Percentiles rank a stretch among this genome's conserved stretches.
Conservation (phyloP, 2,888 invertebrate genomes). For the Spicauda simplicius region DNA sequence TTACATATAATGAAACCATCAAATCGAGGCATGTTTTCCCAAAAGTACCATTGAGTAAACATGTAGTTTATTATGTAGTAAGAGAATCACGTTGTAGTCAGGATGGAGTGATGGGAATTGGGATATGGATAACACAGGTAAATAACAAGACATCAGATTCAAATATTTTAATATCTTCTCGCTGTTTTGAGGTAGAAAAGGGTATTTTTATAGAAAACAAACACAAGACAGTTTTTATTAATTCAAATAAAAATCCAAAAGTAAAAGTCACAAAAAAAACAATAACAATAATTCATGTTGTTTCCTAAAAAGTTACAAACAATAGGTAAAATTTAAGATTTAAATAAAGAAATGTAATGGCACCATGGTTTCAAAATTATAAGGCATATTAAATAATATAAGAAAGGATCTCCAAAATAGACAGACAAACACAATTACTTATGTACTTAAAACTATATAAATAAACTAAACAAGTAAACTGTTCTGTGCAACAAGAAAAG, state of each 20-base stretch:
- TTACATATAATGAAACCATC: background rate
- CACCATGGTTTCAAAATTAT: conserved; percentile 63
- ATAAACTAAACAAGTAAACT: background rate
- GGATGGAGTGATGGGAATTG: conserved; percentile 47
- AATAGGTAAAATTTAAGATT: conserved; percentile 35
- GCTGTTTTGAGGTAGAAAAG: background rate
- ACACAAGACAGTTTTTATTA: conserved; percentile 24
- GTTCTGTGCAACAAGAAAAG: background rate
- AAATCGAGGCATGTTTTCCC: background rate
- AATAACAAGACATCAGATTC: conserved; percentile 59
- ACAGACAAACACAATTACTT: conserved; percentile 42
- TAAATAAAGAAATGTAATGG: conserved; percentile 59
- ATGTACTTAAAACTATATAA: conserved; percentile 11
- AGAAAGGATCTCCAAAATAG: conserved; percentile 58
- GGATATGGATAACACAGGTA: conserved; percentile 47
- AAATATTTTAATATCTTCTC: conserved; percentile 53
- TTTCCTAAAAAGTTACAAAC: conserved; percentile 24
- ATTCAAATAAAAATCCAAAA: conserved; percentile 30
- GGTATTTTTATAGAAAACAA: conserved; percentile 32
- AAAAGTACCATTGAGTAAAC: conserved; percentile 2
- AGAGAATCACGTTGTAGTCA: conserved; percentile 23
- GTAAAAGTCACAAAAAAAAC: conserved; percentile 28
- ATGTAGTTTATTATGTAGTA: background rate
- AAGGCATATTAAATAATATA: conserved; percentile 37
- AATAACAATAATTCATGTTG: conserved; percentile 30